Base-by-base conservation (phyloP, 2,888 invertebrate species). In the Hedychridium roseum region DNA sequence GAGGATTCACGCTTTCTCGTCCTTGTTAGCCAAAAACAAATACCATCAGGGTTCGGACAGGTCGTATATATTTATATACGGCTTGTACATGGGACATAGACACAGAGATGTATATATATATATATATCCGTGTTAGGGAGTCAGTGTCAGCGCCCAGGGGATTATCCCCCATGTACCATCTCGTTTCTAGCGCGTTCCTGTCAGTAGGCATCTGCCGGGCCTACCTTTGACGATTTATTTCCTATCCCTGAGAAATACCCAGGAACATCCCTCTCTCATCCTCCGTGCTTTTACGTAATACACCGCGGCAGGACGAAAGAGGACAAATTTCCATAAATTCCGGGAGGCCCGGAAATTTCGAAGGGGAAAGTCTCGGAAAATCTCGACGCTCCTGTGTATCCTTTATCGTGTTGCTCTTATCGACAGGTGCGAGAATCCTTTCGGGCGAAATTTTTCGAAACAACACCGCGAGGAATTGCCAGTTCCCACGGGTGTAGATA, bases 11-110 rank as follows among this genome's bases (percentile, higher is more conserved):
- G n/a, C n/a, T n/a, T n/a, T n/a, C n/a, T n/a, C n/a, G n/a, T n/a
- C n/a, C 66, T 68, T 68, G 70, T 71, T 71, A 71, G 65, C 59
- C 54, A 63, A 67, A 71, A 71, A 71, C 71, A 71, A 71, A 71
- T 68, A 68, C 58, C 63, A 59, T 53, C 57, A 17, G 54, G 50
- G 27, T 48, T 42, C 44, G 42, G 48, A 59, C 51, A 35, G 36
- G 45, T 14, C 53, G 52, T 53, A 45, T 31, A 51, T 63, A 66
- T 70, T 59, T 60, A 60, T n/a, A n/a, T n/a, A n/a, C n/a, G n/a
- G n/a, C n/a, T n/a, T n/a, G n/a, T n/a, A n/a, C n/a, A n/a, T n/a
- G n/a, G n/a, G n/a, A n/a, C n/a, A n/a, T n/a, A n/a, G n/a, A n/a
- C n/a, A n/a, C n/a, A n/a, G n/a, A n/a, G n/a, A n/a, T n/a, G n/a